These are phyloP conservation scores for Gisinianus flammeolus DNA, from an alignment of 2,888 invertebrate genomes.

Conservation along the genomic window DNA sequence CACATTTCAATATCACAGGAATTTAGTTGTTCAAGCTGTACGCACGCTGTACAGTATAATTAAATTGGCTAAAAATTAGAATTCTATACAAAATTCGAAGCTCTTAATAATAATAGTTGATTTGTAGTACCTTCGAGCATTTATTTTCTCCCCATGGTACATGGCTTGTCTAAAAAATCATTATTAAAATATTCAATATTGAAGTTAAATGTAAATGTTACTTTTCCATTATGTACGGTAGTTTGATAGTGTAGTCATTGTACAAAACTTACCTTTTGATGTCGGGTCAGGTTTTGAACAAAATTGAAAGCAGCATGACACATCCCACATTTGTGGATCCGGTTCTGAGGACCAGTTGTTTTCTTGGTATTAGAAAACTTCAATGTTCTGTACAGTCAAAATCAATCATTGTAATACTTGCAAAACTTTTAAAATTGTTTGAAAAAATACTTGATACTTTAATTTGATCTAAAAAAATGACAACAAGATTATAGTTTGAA, in stretches of 20 bases:
- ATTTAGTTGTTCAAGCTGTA: too few relatives aligned
- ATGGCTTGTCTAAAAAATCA: slow-evolving; percentile 26
- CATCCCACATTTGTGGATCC: slow-evolving; percentile 14
- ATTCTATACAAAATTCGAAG: too few relatives aligned
- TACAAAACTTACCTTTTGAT: slow-evolving; percentile 29
- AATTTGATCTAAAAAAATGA: neutral
- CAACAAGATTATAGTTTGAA: neutral
- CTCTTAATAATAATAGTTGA: too few relatives aligned
- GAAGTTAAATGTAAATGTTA: too few relatives aligned
- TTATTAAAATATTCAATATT: neutral
- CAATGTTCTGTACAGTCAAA: slow-evolving; percentile 17
- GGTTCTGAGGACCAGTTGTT: neutral
- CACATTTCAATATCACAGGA: too few relatives aligned
- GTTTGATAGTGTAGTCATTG: neutral
- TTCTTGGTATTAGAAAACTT: slow-evolving; percentile 20
- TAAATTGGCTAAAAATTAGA: too few relatives aligned
- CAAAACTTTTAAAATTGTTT: neutral
- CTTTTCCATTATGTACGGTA: too few relatives aligned
- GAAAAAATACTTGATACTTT: neutral
- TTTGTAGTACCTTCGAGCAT: too few relatives aligned
- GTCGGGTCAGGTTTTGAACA: slow-evolving; percentile 21
- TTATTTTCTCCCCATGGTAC: slow-evolving; percentile 29
- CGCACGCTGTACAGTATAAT: too few relatives aligned
- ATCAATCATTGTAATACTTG: neutral
- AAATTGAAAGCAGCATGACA: slow-evolving; percentile 29